phyloP scores from a whole-genome alignment of 1,140 invertebrate genomes.

The Scaptomyza montana region DNA sequence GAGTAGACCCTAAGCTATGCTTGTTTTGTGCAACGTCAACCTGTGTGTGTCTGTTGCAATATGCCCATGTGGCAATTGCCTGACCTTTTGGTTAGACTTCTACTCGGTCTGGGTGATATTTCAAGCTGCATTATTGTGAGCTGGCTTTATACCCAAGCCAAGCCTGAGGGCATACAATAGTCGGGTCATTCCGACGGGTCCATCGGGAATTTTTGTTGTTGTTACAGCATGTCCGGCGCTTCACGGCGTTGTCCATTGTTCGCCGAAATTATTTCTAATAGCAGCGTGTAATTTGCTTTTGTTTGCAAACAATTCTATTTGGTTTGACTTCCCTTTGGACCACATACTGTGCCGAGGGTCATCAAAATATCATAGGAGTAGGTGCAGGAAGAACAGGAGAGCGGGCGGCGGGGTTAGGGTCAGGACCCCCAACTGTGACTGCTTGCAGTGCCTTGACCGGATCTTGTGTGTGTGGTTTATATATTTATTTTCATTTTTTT shows the following conservation, averaged over 20 bases:
- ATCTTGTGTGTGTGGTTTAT: conserved; percentile 31
- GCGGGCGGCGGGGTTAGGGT: conserved; percentile 8
- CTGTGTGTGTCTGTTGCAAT: background rate
- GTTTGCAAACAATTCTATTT: conserved; percentile 82
- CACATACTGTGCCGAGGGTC: conserved; percentile 61
- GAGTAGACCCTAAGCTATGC: conserved; percentile 27
- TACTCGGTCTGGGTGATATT: conserved; percentile 50
- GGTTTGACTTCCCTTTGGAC: conserved; percentile 65
- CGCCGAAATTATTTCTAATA: conserved; percentile 71
- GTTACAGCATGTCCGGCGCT: conserved; percentile 65
- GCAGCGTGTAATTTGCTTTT: conserved; percentile 78
- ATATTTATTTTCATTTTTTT: too few relatives aligned
- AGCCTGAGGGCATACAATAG: conserved; percentile 22
- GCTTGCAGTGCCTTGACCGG: conserved; percentile 11
- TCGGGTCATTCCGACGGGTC: background rate
- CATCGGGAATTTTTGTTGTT: conserved; percentile 15
- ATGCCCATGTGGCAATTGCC: background rate
- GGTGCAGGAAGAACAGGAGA: conserved; percentile 8
- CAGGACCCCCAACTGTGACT: conserved; percentile 24
- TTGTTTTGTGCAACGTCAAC: conserved; percentile 16
- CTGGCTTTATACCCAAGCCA: conserved; percentile 21
- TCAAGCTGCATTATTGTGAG: conserved; percentile 64
- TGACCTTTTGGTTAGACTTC: conserved; percentile 10
- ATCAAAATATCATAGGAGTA: conserved; percentile 12
- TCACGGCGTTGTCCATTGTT: conserved; percentile 69